Evolutionary conservation across 30 jellyfish, hydroid and myxozoan genomes (phyloP).

Genomic region (Turritopsis dohrnii): DNA sequence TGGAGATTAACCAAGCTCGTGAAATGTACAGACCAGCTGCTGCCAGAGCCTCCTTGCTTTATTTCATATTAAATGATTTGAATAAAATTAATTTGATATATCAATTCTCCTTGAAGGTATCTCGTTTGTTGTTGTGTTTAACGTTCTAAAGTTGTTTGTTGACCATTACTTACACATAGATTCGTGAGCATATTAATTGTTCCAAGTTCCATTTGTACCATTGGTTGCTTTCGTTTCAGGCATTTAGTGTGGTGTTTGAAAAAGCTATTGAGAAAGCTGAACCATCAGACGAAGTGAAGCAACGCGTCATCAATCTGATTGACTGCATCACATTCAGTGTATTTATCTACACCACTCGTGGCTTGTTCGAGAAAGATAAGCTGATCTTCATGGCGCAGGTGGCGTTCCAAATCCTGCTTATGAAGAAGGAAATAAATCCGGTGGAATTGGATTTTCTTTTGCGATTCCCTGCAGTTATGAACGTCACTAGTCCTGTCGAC

Average conservation of each 20-base stretch:
- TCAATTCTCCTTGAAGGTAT: slow-evolving; percentile 94
- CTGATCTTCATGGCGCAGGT: slow-evolving; percentile 97
- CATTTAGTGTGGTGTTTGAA: slow-evolving; percentile 98
- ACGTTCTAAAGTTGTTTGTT: not conserved
- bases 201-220: no score
- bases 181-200: no score
- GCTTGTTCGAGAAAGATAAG: slow-evolving; percentile 93
- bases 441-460: slow-evolving; percentile 79
- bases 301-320: slow-evolving; percentile 78
- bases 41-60: slow-evolving; percentile 91
- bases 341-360: slow-evolving; percentile 94
- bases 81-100: slow-evolving; percentile 89
- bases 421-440: slow-evolving; percentile 96
- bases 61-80: slow-evolving; percentile 90
- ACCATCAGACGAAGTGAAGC: slow-evolving; percentile 75
- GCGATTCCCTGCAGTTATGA: slow-evolving; percentile 91
- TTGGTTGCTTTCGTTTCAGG: slow-evolving; percentile 63
- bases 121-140: not conserved
- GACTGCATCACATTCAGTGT: slow-evolving; percentile 95
- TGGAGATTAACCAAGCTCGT: slow-evolving; percentile 91
- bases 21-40: slow-evolving; percentile 99
- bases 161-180: no score
- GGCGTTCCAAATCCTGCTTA: slow-evolving; percentile 89
- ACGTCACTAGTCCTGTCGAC: slow-evolving; percentile 94
- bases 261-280: slow-evolving; percentile 96